phyloP scores from a whole-genome alignment of 2,888 invertebrate species.

The Eutolmus rufibarbis region DNA sequence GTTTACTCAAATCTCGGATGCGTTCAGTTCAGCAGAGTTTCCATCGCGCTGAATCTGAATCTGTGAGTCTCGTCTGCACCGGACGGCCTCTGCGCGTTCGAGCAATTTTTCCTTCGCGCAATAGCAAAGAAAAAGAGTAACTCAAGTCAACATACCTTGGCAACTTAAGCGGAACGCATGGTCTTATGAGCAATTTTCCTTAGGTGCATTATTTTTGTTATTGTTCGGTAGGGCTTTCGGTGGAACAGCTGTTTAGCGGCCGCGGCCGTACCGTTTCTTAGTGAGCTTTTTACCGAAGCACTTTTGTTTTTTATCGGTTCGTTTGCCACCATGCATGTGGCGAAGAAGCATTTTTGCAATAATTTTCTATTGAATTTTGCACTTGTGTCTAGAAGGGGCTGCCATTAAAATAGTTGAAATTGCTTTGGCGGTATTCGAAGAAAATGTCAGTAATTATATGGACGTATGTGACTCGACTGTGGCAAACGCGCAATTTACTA shows the following conservation, averaged over 20 bases:
- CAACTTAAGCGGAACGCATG: conserved; percentile 32
- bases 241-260: not conserved
- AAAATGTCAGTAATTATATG: not conserved
- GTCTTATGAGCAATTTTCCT: conserved; percentile 5
- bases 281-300: not conserved
- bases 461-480: not conserved
- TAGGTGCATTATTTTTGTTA: not conserved
- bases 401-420: not conserved
- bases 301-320: not conserved
- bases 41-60: conserved; percentile 2
- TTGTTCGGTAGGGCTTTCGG: not conserved
- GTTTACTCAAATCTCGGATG: conserved; percentile 28
- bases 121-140: not conserved
- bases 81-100: not conserved
- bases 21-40: conserved; percentile 33
- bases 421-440: not conserved
- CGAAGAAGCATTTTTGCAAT: not conserved
- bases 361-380: not conserved
- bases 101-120: not conserved
- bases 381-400: not conserved
- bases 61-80: not conserved
- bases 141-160: conserved; percentile 36
- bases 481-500: not conserved
- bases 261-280: not conserved
- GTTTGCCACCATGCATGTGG: not conserved